A percentile compares a stretch with the other conserved stretches of the same genome.
These are phyloP conservation scores for Phrynosoma platyrhinos DNA, from an alignment of 2,113 vertebrate genomes.

Conservation along the genomic window DNA sequence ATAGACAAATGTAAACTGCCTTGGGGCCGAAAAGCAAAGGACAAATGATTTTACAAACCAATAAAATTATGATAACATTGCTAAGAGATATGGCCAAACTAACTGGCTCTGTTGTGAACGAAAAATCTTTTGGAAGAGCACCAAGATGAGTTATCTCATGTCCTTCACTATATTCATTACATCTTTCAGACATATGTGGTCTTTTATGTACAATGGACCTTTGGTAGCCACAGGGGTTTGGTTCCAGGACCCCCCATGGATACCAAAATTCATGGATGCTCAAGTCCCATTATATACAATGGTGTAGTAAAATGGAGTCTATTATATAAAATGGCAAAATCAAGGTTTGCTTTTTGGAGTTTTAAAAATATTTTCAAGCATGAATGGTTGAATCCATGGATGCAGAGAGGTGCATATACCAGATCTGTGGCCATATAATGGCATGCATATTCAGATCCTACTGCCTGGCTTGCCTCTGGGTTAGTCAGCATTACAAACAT, in stretches of 20 bases:
- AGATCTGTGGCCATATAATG: background rate
- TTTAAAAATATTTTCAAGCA: too few species aligned
- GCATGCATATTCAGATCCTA: background rate
- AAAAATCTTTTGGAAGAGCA: background rate
- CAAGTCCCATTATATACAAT: too few species aligned
- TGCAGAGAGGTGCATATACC: too few species aligned
- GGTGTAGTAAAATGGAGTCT: too few species aligned
- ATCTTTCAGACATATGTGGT: background rate
- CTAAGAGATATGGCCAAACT: background rate
- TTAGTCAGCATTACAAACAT: background rate
- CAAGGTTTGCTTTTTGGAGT: too few species aligned
- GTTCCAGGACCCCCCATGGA: too few species aligned
- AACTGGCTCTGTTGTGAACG: background rate
- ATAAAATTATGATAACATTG: background rate
- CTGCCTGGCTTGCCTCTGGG: background rate
- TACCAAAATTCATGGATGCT: too few species aligned
- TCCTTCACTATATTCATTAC: background rate
- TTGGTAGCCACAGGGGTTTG: too few species aligned
- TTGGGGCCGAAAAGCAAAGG: background rate
- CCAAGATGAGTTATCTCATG: background rate
- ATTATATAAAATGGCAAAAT: too few species aligned
- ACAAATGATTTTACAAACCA: conserved; percentile 2
- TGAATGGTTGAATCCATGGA: too few species aligned
- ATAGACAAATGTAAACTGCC: background rate
- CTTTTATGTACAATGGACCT: background rate